These are phyloP conservation scores for Saccostrea cuccullata DNA, from an alignment of 1,140 invertebrate genomes.

Conservation along the genomic window DNA sequence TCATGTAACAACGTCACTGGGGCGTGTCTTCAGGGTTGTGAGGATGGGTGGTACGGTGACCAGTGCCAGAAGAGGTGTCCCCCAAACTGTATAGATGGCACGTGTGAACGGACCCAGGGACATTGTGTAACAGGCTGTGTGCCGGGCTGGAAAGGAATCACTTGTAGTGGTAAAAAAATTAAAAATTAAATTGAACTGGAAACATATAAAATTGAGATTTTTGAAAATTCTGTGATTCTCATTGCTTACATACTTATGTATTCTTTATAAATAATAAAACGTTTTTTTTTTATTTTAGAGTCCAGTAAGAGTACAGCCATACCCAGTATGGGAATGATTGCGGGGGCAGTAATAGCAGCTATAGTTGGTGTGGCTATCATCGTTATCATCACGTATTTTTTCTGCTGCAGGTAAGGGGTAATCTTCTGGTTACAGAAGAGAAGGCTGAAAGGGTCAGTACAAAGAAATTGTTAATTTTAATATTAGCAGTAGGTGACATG, in stretches of 20 bases:
- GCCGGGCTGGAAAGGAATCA: slow-evolving; percentile 39
- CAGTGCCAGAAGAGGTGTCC: slow-evolving; percentile 36
- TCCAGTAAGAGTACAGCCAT: not conserved
- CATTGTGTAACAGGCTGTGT: slow-evolving; percentile 29
- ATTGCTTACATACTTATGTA: no score
- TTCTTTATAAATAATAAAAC: no score
- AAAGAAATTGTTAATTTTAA: no score
- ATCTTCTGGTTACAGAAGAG: no score
- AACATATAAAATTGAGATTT: no score
- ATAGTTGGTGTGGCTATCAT: slow-evolving; percentile 21
- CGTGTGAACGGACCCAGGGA: slow-evolving; percentile 26
- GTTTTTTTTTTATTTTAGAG: not conserved
- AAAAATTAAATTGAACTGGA: not conserved
- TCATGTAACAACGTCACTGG: slow-evolving; percentile 28
- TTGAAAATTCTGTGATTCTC: no score
- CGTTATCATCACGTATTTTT: not conserved
- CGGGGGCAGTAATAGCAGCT: slow-evolving; percentile 20
- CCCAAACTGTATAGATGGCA: slow-evolving; percentile 5
- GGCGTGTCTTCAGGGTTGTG: slow-evolving; percentile 36
- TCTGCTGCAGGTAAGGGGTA: slow-evolving; percentile 26
- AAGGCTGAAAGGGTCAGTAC: no score
- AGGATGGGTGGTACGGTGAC: slow-evolving; percentile 22
- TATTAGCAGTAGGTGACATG: no score
- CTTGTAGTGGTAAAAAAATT: slow-evolving; percentile 35
- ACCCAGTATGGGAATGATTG: slow-evolving; percentile 37